Percentiles rank a stretch among this genome's conserved stretches.
phyloP scores from a whole-genome alignment of 2,113 vertebrate genomes.

The Saimiri boliviensis region DNA sequence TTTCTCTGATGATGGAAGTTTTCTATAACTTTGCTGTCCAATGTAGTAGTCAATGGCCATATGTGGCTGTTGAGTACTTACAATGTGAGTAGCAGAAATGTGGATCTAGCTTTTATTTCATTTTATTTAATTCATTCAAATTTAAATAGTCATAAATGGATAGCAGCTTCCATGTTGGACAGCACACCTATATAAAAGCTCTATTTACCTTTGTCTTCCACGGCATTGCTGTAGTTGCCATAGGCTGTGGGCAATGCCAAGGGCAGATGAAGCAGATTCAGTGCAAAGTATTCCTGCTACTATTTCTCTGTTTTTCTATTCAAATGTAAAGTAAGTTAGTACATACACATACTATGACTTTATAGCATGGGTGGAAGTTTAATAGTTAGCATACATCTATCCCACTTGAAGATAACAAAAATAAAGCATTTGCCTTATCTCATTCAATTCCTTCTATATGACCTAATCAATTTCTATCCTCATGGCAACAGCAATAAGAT shows the following conservation, averaged over 20 bases:
- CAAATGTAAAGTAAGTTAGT: not conserved
- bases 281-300: not conserved
- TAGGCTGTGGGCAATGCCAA: not conserved
- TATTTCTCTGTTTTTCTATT: not conserved
- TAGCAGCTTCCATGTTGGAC: not conserved
- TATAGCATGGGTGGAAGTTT: not conserved
- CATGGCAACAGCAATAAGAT: not conserved
- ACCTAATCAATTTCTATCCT: not conserved
- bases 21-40: not conserved
- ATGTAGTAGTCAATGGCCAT: not conserved
- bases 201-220: not conserved
- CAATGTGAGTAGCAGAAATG: not conserved
- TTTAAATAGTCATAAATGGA: not conserved
- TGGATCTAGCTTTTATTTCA: not conserved
- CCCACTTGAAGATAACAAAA: not conserved
- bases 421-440: not conserved
- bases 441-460: not conserved
- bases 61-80: not conserved
- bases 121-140: constrained; percentile 4
- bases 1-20: not conserved
- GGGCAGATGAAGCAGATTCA: not conserved
- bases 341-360: not conserved
- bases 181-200: not conserved
- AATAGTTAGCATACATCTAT: not conserved
- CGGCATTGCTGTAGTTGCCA: not conserved